Evolutionary conservation across 2,113 vertebrate species (phyloP).

Genomic region (Limanda limanda): DNA sequence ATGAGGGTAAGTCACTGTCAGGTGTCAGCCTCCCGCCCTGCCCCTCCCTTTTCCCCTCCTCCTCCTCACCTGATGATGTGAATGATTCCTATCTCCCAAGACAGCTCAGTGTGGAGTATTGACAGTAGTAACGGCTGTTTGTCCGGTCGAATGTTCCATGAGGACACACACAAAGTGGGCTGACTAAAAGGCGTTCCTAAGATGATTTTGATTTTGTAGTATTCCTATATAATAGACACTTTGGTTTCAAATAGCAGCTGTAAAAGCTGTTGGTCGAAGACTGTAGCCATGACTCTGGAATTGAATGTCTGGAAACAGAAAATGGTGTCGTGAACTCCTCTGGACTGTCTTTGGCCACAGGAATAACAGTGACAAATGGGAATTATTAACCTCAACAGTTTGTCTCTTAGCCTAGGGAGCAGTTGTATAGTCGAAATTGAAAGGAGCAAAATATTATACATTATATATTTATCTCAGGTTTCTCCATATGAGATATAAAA

Average conservation of each 20-base stretch:
- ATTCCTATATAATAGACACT: not conserved
- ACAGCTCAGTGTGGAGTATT: constrained; percentile 12
- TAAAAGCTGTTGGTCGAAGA: not conserved
- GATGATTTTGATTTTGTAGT: not conserved
- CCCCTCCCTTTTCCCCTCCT: constrained; percentile 33
- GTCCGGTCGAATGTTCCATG: constrained; percentile 6
- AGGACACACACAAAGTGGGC: not conserved
- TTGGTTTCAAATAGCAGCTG: not conserved
- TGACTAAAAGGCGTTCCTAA: not conserved
- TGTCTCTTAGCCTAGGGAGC: not conserved
- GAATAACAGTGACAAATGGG: constrained; percentile 22
- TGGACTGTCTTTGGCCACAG: constrained; percentile 36
- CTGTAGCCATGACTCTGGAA: not conserved
- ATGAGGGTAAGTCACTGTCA: constrained; percentile 83
- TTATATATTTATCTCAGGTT: not conserved
- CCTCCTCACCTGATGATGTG: constrained; percentile 42
- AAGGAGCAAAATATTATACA: not conserved
- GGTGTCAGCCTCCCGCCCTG: constrained; percentile 17
- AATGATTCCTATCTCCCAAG: constrained; percentile 36
- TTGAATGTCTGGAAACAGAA: not conserved
- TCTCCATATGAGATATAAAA: not conserved
- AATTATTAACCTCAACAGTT: constrained; percentile 13
- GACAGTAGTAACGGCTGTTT: not conserved
- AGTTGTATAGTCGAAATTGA: constrained; percentile 9
- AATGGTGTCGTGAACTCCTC: constrained; percentile 4